These are phyloP conservation scores for Neomicropteryx cornuta DNA, from an alignment of 1,140 invertebrate species.

Conservation along the genomic window DNA sequence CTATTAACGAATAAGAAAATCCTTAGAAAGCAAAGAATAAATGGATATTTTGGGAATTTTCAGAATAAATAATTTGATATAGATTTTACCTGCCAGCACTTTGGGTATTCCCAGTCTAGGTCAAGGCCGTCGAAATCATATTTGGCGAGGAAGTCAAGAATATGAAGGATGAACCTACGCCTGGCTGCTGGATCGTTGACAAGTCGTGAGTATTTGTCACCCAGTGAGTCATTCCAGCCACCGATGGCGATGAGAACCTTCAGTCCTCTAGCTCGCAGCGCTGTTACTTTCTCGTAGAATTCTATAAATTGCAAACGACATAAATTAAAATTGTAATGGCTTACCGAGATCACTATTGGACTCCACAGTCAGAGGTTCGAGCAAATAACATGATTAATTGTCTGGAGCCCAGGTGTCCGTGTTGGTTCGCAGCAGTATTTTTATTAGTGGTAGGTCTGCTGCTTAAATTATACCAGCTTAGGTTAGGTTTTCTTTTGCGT, in stretches of 20 bases:
- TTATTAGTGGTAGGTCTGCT: too few species aligned
- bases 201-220: constrained; percentile 74
- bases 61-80: too few species aligned
- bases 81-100: constrained; percentile 82
- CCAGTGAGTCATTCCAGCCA: constrained; percentile 82
- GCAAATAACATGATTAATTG: too few species aligned
- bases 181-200: constrained; percentile 63
- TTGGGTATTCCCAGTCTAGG: constrained; percentile 86
- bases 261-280: constrained; percentile 58
- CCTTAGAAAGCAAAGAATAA: too few species aligned
- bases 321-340: constrained; percentile 2
- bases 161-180: constrained; percentile 61
- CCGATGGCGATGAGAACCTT: constrained; percentile 79
- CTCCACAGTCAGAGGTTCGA: too few species aligned
- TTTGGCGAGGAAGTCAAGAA: constrained; percentile 65
- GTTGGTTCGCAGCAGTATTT: too few species aligned
- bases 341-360: not conserved
- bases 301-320: constrained; percentile 34
- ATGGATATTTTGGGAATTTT: too few species aligned
- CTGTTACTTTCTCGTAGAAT: constrained; percentile 74
- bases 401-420: too few species aligned
- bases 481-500: too few species aligned
- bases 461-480: too few species aligned
- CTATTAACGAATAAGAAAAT: too few species aligned
- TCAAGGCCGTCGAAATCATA: constrained; percentile 78